phyloP scores from a whole-genome alignment of 2,113 vertebrate genomes.

The Eupsittula cactorum region DNA sequence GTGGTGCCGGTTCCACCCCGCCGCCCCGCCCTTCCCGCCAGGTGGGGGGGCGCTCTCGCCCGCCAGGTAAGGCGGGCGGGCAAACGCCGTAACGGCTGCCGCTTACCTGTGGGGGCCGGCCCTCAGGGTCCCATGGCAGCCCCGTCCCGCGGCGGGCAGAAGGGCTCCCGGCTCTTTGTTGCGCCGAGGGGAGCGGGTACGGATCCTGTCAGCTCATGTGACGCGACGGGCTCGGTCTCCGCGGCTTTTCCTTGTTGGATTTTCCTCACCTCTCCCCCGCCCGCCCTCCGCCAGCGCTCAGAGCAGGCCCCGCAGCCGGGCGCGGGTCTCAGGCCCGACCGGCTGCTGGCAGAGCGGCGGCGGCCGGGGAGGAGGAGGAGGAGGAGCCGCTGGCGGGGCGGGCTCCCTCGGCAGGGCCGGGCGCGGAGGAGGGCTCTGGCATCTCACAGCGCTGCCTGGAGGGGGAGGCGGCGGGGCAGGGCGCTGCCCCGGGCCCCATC shows the following conservation, averaged over 20 bases:
- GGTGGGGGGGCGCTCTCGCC: neutral
- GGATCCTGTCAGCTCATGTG: conserved; percentile 63
- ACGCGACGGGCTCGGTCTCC: neutral
- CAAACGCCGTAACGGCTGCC: neutral
- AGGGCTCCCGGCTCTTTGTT: conserved; percentile 20
- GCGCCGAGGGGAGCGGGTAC: conserved; percentile 8
- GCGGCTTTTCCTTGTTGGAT: neutral
- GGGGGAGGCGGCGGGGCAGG: neutral
- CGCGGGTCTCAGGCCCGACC: conserved; percentile 51
- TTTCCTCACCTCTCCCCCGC: neutral
- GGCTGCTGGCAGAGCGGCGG: conserved; percentile 40
- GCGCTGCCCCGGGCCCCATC: neutral
- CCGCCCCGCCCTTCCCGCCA: neutral
- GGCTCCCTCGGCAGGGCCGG: neutral
- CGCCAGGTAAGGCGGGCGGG: neutral
- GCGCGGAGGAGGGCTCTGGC: conserved; percentile 33
- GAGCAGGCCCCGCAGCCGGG: conserved; percentile 11
- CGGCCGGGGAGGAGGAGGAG: neutral
- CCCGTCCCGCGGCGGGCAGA: neutral
- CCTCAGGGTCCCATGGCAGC: conserved; percentile 24
- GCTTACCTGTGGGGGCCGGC: conserved; percentile 9
- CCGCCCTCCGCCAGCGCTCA: neutral
- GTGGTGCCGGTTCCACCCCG: too few species aligned
- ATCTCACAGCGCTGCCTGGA: conserved; percentile 33
- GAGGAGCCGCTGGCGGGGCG: conserved; percentile 30